Evolutionary conservation across 2,888 invertebrate species (phyloP).

Genomic region (Nemotelus nigrinus): DNA sequence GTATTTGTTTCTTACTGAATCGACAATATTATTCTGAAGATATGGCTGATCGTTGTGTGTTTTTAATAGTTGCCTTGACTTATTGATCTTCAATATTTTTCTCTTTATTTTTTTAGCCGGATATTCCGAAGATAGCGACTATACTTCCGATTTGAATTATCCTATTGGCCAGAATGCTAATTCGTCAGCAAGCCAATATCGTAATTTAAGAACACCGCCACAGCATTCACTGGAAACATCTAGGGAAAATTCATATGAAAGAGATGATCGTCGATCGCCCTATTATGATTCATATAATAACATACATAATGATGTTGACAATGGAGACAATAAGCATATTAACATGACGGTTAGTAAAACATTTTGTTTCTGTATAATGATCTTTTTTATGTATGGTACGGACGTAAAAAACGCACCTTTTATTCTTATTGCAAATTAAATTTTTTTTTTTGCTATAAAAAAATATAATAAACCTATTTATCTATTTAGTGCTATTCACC

Average conservation of each 20-base stretch:
- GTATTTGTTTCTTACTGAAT: no score
- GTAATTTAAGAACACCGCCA: slow-evolving; percentile 52
- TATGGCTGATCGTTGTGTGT: no score
- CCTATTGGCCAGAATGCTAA: slow-evolving; percentile 88
- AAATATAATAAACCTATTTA: no score
- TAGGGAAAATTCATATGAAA: slow-evolving; percentile 84
- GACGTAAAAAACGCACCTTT: no score
- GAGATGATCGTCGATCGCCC: slow-evolving; percentile 69
- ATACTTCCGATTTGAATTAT: slow-evolving; percentile 95
- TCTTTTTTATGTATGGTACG: no score
- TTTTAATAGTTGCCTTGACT: no score
- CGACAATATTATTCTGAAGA: no score
- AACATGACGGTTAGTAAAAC: slow-evolving; percentile 42
- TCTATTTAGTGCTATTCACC: slow-evolving; percentile 58
- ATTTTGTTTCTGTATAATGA: neutral
- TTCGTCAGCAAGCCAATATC: slow-evolving; percentile 87
- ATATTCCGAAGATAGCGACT: slow-evolving; percentile 96
- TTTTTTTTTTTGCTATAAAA: no score
- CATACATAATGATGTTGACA: slow-evolving; percentile 52
- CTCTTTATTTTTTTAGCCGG: slow-evolving; percentile 74
- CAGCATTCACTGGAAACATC: slow-evolving; percentile 79
- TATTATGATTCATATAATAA: slow-evolving; percentile 51
- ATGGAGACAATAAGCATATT: slow-evolving; percentile 48
- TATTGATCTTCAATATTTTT: no score
- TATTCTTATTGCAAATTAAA: no score